Evolutionary conservation across 2,797 vertebrate species (phyloP), one percentile per base, ranked within the genome.

Genomic region (Moxostoma hubbsi): DNA sequence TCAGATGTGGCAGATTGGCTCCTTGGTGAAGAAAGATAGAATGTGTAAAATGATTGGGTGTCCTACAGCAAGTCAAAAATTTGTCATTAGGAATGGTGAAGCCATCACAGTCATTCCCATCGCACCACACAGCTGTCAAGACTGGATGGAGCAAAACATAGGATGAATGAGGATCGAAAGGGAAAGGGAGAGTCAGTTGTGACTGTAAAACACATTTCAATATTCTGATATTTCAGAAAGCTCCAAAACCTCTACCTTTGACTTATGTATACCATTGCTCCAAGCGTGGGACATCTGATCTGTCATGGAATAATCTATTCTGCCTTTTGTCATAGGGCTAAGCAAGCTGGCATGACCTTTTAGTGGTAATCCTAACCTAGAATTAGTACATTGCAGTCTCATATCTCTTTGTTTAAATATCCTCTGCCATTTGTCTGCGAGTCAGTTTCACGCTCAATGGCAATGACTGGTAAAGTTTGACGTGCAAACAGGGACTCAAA

Each of bases 31-130:
- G 75, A 80, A 59, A 13, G 46, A 78, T 55, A 36, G 81, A 66
- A 64, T 68, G 36, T 82, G 50, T 82, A 82, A 83, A 47, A 69
- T 77, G 47, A 45, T 2, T n/a, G 66, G n/a, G 63, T 73, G 55
- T 80, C 75, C 63, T 73, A 73, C 57, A 59, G 71, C 51, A 50
- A 73, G 50, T 80, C 24, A 84, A 74, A 83, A 65, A 72, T 36
- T 53, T 77, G 73, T 83, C 67, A 78, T 86, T 85, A 82, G 36
- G 83, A 77, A 85, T 77, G 82, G 79, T 59, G 46, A 69, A 83
- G 76, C 72, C 74, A 81, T 88, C 68, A 51, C 79, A 24, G 64
- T 71, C 67, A 12, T 66, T 79, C 83, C 76, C 83, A 83, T 75
- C 15, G 43, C 82, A 79, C 72, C 75, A 61, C 51, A 76, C 83